Evolutionary conservation across 2,888 invertebrate species (phyloP), one percentile per base, ranked within the genome.

Genomic region (Morinoia aosen): DNA sequence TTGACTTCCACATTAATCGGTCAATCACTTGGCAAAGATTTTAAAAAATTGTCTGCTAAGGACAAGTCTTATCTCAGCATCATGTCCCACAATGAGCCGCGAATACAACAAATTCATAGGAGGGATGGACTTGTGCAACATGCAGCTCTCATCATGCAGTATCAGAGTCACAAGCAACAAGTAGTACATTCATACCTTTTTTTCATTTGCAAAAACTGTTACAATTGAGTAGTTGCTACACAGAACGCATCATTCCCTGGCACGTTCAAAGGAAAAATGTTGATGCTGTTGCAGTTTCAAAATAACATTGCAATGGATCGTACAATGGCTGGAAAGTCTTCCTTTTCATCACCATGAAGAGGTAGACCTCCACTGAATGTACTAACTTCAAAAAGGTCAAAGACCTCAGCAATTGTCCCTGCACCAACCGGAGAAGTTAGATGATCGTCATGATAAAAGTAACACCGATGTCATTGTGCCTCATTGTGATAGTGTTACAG

Each of bases 61-160:
- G 61, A 95, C 11, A 95, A 95, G 61, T 61, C 61, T 61, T 95
- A 95, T 58, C 10, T 95, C 48, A 40, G 61, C 11, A 10, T 95
- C 3, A 40, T 95, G 95, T 12, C 95, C 95, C 10, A 7, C 58
- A 58, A 95, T 95, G 61, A 61, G 8, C 95, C 95, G 61, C 14
- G 58, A 95, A 12, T 95, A 95, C 57, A 95, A 95, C 61, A 61
- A 61, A 95, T 95, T 95, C 14, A 61, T 95, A 61, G 95, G 33
- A 58, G 95, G 61, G 40, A 61, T 95, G 58, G 95, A 11, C 14
- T 8, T 61, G 95, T 58, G 61, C 58, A 7, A 58, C 61, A 95
- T 58, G 61, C 61, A 61, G 33, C 58, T 95, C 40, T 58, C 95
- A 8, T 4, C 12, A 5, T 95, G 61, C 58, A 19, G 95, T 1